Conservation (phyloP, 2,797 vertebrate genomes). For the Urosaurus nigricauda region DNA sequence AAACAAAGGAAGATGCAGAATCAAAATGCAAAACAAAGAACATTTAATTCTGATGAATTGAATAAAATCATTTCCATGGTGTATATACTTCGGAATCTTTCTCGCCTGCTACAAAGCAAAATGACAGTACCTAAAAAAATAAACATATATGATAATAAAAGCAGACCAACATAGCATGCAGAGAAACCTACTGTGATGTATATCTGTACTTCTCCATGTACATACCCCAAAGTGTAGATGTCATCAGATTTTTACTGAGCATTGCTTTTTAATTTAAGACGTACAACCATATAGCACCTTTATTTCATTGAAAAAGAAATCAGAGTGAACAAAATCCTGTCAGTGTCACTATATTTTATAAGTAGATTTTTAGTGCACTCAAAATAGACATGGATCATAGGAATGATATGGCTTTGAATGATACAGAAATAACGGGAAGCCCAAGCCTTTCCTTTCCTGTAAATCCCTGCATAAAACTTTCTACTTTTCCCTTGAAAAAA, state of each 20-base stretch:
- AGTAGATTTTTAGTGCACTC: background rate
- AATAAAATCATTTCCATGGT: too few relatives aligned
- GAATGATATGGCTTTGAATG: background rate
- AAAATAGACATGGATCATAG: too few relatives aligned
- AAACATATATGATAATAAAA: too few relatives aligned
- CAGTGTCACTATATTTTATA: background rate
- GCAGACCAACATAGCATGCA: too few relatives aligned
- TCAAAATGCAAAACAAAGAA: too few relatives aligned
- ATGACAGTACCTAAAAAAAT: too few relatives aligned
- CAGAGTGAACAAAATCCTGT: background rate
- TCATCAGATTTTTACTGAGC: background rate
- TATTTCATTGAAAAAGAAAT: background rate
- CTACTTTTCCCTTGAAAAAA: background rate
- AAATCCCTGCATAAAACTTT: background rate
- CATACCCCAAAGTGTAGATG: background rate
- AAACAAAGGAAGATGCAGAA: too few relatives aligned
- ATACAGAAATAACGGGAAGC: background rate
- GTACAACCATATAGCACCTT: background rate
- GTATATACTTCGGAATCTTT: too few relatives aligned
- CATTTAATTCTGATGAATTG: too few relatives aligned
- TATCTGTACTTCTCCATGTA: background rate
- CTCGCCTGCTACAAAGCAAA: too few relatives aligned
- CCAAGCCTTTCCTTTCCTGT: background rate
- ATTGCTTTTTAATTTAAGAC: background rate
- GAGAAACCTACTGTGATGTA: background rate